Percentiles rank a stretch among this genome's conserved stretches.
phyloP scores from a whole-genome alignment of 2,797 vertebrate genomes.

The Sebastes cheni region DNA sequence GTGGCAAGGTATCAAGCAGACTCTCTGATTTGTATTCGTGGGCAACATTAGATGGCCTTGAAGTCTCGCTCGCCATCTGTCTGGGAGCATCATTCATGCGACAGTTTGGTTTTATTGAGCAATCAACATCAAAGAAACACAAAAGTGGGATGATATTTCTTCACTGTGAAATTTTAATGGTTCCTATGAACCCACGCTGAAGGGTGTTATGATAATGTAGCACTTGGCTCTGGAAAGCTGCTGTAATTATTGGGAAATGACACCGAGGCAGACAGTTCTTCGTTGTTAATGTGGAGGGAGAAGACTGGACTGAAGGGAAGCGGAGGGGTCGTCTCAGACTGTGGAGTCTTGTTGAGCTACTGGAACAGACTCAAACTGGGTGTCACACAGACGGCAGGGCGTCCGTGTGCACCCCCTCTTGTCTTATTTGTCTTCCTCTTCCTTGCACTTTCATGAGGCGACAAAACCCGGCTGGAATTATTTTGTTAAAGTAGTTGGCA shows the following conservation, averaged over 20 bases:
- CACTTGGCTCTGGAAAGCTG: constrained; percentile 39
- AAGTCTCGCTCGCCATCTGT: constrained; percentile 35
- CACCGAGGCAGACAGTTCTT: constrained; percentile 23
- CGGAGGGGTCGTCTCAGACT: neutral
- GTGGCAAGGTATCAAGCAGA: neutral
- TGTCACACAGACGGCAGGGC: neutral
- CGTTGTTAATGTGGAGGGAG: constrained; percentile 8
- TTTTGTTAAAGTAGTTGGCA: neutral
- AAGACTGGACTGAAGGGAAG: neutral
- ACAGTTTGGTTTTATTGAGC: constrained; percentile 37
- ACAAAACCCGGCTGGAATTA: neutral
- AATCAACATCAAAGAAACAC: constrained; percentile 51
- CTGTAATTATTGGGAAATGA: constrained; percentile 42
- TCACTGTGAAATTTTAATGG: constrained; percentile 34
- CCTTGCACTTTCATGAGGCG: neutral
- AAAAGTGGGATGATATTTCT: constrained; percentile 33
- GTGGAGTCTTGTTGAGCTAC: neutral
- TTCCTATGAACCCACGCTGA: constrained; percentile 25
- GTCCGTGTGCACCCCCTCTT: neutral
- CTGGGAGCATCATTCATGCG: constrained; percentile 21
- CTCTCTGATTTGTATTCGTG: neutral
- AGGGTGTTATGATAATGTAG: constrained; percentile 18
- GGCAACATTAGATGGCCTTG: constrained; percentile 6
- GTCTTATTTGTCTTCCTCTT: neutral
- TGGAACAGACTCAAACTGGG: neutral